phyloP scores from a whole-genome alignment of 1,140 invertebrate species.

The Papilio helenus region DNA sequence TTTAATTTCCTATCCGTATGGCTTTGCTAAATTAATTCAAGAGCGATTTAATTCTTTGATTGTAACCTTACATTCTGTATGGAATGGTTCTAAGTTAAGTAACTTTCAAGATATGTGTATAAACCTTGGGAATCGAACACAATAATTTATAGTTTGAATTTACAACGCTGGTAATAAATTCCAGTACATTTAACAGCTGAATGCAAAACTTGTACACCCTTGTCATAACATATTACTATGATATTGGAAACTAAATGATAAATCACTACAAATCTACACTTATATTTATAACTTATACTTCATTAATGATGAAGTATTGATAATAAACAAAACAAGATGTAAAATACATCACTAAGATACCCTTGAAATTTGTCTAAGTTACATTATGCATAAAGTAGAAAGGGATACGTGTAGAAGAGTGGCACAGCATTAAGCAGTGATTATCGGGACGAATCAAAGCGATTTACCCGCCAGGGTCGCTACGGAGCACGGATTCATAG shows the following conservation, averaged over 20 bases:
- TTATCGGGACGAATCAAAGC: constrained; percentile 75
- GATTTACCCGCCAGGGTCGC: constrained; percentile 60
- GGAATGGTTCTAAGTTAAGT: no score
- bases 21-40: no score
- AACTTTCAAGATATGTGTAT: not conserved
- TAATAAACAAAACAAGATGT: not conserved
- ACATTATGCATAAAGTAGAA: not conserved
- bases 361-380: no score
- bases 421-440: constrained; percentile 69
- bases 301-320: not conserved
- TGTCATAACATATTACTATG: not conserved
- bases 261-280: not conserved
- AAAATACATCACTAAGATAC: no score
- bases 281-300: not conserved
- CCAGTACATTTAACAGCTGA: constrained; percentile 13
- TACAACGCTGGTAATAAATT: constrained; percentile 20
- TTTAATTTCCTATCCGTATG: no score
- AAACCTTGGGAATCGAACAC: not conserved
- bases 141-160: not conserved
- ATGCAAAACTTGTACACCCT: not conserved
- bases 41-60: no score
- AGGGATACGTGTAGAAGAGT: not conserved
- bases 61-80: no score
- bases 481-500: constrained; percentile 48
- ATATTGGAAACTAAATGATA: not conserved